Conservation (phyloP, 2,888 invertebrate genomes). For the Anoncus sp. region DNA sequence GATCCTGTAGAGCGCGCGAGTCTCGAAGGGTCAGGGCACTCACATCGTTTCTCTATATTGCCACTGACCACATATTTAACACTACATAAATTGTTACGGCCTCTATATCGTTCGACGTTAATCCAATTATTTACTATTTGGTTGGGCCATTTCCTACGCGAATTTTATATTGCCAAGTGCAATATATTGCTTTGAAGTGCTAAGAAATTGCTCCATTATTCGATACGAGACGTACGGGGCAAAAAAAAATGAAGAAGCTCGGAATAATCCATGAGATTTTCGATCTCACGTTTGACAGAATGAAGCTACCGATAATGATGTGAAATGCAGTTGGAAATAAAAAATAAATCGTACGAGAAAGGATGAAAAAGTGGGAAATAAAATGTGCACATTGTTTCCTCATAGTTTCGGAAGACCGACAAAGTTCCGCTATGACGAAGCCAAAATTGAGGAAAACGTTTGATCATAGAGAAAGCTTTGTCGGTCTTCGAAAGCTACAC, state of each 20-base stretch:
- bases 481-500: no score
- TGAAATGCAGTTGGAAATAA: not conserved
- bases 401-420: no score
- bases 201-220: constrained; percentile 41
- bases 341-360: not conserved
- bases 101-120: constrained; percentile 76
- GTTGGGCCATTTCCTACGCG: constrained; percentile 29
- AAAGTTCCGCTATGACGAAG: no score
- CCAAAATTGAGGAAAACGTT: no score
- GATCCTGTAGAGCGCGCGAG: constrained; percentile 71
- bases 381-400: no score
- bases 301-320: not conserved
- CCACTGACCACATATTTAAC: constrained; percentile 81
- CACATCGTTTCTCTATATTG: constrained; percentile 62
- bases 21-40: constrained; percentile 74
- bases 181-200: not conserved
- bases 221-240: not conserved
- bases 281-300: not conserved
- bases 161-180: constrained; percentile 21
- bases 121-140: constrained; percentile 77
- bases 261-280: not conserved
- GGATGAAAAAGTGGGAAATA: not conserved
- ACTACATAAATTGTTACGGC: constrained; percentile 81
- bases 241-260: not conserved
- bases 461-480: no score